Evolutionary conservation across 1,140 invertebrate genomes (phyloP), one percentile per base, ranked within the genome.

Genomic region (Parasteatoda tepidariorum): DNA sequence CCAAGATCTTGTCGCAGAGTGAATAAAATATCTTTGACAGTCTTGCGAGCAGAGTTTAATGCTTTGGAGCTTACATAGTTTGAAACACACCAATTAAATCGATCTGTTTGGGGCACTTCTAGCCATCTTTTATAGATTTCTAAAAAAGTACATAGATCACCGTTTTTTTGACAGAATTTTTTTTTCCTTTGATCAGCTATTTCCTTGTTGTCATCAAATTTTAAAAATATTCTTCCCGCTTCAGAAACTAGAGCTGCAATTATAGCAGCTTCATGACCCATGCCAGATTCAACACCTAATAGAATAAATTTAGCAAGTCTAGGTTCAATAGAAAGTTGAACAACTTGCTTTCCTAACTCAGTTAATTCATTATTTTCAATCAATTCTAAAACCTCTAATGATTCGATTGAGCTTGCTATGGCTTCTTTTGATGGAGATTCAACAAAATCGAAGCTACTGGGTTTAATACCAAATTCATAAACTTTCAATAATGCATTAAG

Each of bases 391-490:
- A 97, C 96, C 89, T 94, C 97, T 0, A 99, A 89, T 3, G 96
- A 91, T 88, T 99, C 97, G 26, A 99, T 86, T 0, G 94, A 95
- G 18, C 93, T 90, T 0, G 96, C 89, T 26, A 99, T 90, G 89
- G 95, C 95, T 87, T 94, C 93, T 3, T 96, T 94, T 0, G 97
- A 96, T 0, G 97, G 98, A 0, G 89, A 88, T 9, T 91, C 89
- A 11, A 90, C 84, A 87, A 91, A 92, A 84, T 90, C 85, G 87
- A 92, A 92, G 54, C 88, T 87, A 4, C 91, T 85, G 13, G 92
- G 91, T 88, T 95, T 92, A 66, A 99, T 96, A 0, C 97, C 98
- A 0, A 99, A 89, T 4, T 97, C 96, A 90, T 99, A 99, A 9
- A 99, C 88, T 88, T 98, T 96, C 3, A 99, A 89, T 59, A 99